These are phyloP conservation scores for Scelioninae gen. 1 DNA, from an alignment of 2,888 invertebrate genomes.

Conservation along the genomic window DNA sequence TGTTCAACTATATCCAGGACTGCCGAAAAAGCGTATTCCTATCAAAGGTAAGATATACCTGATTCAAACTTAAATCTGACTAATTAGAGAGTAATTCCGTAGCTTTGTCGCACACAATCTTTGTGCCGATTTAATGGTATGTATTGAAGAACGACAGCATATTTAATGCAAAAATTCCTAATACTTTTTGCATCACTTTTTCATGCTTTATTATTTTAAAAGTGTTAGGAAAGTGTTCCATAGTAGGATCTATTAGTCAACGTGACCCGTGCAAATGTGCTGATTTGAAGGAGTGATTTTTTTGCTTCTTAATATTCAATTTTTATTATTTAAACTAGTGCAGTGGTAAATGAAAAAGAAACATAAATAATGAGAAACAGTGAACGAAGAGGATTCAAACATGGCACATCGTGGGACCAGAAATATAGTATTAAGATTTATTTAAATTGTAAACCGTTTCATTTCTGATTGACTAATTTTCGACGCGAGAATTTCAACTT, in stretches of 20 bases:
- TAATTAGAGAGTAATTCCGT: slow-evolving; percentile 83
- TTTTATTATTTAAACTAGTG: slow-evolving; percentile 23
- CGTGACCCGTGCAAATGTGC: slow-evolving; percentile 11
- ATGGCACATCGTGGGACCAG: slow-evolving; percentile 33
- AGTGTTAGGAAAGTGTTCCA: slow-evolving; percentile 25
- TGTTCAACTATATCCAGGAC: slow-evolving; percentile 88
- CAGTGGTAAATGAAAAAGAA: slow-evolving; percentile 26
- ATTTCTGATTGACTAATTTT: slow-evolving; percentile 12
- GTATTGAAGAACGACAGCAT: slow-evolving; percentile 81
- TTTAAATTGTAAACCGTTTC: slow-evolving; percentile 46
- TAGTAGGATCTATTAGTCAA: neutral
- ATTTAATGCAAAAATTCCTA: slow-evolving; percentile 18
- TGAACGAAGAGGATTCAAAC: slow-evolving; percentile 2
- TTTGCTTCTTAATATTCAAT: neutral
- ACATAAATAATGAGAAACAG: slow-evolving; percentile 1
- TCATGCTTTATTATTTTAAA: neutral
- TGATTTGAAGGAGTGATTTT: slow-evolving; percentile 7
- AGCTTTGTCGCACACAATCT: slow-evolving; percentile 81
- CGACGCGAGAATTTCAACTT: slow-evolving; percentile 6
- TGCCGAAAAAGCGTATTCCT: slow-evolving; percentile 91
- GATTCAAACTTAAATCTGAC: slow-evolving; percentile 58
- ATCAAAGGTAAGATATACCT: slow-evolving; percentile 88
- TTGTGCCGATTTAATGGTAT: slow-evolving; percentile 80
- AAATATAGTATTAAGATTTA: slow-evolving; percentile 43
- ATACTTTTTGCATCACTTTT: slow-evolving; percentile 31